phyloP scores from a whole-genome alignment of 1,140 invertebrate species.

The Cherax quadricarinatus region DNA sequence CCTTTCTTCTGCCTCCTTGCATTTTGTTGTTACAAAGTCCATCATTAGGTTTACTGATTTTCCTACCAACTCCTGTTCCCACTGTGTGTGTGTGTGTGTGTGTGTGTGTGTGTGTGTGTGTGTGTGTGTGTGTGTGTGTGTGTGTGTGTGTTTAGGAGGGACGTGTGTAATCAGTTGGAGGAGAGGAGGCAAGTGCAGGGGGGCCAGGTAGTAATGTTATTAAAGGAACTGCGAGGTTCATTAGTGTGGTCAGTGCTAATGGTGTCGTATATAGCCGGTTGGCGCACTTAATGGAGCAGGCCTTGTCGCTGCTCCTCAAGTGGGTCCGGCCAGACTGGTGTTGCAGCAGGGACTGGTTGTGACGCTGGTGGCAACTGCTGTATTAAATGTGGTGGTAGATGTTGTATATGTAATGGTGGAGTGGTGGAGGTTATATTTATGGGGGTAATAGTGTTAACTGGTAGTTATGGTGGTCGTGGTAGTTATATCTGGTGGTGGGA shows the following conservation, averaged over 20 bases:
- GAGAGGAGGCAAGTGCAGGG: no score
- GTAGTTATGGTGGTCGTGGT: neutral
- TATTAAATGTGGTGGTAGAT: conserved; percentile 22
- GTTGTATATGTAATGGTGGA: neutral
- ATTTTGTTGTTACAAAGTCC: no score
- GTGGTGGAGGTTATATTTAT: neutral
- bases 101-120: no score
- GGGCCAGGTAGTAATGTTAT: conserved; percentile 24
- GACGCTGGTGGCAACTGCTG: conserved; percentile 7
- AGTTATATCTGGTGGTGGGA: neutral
- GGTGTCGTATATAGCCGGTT: conserved; percentile 16
- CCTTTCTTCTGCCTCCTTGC: no score
- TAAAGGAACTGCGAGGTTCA: conserved; percentile 33
- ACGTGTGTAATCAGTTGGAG: no score
- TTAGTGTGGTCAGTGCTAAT: conserved; percentile 45
- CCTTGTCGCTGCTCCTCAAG: conserved; percentile 29
- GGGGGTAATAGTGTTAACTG: neutral
- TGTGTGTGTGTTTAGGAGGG: no score
- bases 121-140: no score
- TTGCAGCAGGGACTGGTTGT: conserved; percentile 1
- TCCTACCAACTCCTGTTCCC: no score
- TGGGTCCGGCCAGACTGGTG: neutral
- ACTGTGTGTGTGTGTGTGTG: no score
- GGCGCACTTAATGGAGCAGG: conserved; percentile 35
- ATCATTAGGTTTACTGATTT: no score